These are phyloP conservation scores for Agrochola litura DNA, from an alignment of 2,888 invertebrate species.

Conservation along the genomic window DNA sequence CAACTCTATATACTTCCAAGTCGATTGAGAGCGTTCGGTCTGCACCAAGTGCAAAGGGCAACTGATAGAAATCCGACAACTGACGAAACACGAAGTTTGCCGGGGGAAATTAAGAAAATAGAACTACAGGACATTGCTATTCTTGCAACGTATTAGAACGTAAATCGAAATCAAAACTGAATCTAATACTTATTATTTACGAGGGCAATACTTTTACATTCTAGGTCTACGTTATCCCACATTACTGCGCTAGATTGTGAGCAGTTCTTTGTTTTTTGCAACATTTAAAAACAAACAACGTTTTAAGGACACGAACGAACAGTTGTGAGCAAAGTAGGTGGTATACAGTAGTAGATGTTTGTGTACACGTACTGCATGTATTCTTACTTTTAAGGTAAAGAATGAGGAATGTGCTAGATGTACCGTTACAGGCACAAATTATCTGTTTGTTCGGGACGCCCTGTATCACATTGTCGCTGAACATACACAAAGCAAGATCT, in stretches of 20 bases:
- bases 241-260: conserved; percentile 54
- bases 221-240: conserved; percentile 46
- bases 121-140: conserved; percentile 9
- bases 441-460: conserved; percentile 67
- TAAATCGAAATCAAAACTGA: conserved; percentile 39
- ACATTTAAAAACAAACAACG: conserved; percentile 81
- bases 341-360: conserved; percentile 61
- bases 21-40: too few relatives aligned
- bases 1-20: too few relatives aligned
- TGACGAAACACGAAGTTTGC: too few relatives aligned
- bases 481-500: conserved; percentile 29
- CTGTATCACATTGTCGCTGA: conserved; percentile 53
- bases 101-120: too few relatives aligned
- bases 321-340: conserved; percentile 72
- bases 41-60: too few relatives aligned
- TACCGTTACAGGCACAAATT: conserved; percentile 74
- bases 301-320: conserved; percentile 76
- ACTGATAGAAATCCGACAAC: too few relatives aligned
- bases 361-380: conserved; percentile 60
- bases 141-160: conserved; percentile 24
- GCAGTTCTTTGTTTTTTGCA: conserved; percentile 62
- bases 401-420: conserved; percentile 69
- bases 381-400: conserved; percentile 66
- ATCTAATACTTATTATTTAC: conserved; percentile 60
- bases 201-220: conserved; percentile 53